A percentile compares a stretch with the other conserved stretches of the same genome.
These are phyloP conservation scores for Abramis brama DNA, from an alignment of 2,113 vertebrate species.

Conservation along the genomic window DNA sequence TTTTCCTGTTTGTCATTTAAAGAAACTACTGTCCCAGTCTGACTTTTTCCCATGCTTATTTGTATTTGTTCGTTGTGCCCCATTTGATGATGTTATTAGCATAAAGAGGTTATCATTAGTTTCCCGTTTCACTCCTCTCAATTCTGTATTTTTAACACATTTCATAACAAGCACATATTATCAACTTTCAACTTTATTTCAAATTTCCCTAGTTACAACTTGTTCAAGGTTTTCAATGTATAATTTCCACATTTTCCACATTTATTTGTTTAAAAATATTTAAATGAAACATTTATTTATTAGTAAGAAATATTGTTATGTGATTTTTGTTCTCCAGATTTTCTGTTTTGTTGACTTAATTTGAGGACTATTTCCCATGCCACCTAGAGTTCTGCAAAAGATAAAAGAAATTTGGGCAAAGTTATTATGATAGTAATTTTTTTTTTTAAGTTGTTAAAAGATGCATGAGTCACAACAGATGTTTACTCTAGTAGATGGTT, in stretches of 20 bases:
- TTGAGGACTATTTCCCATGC: too few relatives aligned
- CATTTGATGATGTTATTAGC: neutral
- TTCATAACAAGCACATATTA: too few relatives aligned
- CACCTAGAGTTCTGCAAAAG: neutral
- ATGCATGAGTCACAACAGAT: neutral
- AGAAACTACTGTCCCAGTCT: neutral
- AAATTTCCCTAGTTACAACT: neutral
- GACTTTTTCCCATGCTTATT: neutral
- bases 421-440: neutral
- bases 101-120: neutral
- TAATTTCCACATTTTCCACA: too few relatives aligned
- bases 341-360: neutral
- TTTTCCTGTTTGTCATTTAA: neutral
- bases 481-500: neutral
- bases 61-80: neutral
- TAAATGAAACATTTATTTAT: neutral
- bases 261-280: too few relatives aligned
- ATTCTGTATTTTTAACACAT: too few relatives aligned
- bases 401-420: neutral
- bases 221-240: too few relatives aligned
- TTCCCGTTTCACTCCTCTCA: neutral
- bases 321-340: neutral
- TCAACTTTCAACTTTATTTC: neutral
- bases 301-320: neutral
- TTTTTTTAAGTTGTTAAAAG: neutral